These are phyloP conservation scores for Cenopis cana DNA, from an alignment of 2,888 invertebrate genomes.

Conservation along the genomic window DNA sequence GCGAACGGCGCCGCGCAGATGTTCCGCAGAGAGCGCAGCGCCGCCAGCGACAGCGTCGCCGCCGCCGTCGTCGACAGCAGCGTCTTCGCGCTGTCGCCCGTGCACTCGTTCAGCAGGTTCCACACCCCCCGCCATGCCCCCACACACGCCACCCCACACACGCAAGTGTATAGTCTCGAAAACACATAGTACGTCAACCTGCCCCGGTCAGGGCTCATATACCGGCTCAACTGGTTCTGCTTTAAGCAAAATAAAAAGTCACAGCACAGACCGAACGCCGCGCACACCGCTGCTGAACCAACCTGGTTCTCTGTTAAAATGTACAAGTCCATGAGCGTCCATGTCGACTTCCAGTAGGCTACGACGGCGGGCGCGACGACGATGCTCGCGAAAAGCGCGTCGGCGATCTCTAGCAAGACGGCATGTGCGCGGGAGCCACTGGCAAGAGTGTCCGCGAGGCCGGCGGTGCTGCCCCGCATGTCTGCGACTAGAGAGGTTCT, in stretches of 20 bases:
- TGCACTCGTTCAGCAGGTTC: constrained; percentile 90
- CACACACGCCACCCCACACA: constrained; percentile 92
- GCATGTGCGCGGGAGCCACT: constrained; percentile 79
- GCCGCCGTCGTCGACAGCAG: constrained; percentile 87
- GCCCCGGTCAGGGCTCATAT: constrained; percentile 87
- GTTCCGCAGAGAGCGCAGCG: constrained; percentile 90
- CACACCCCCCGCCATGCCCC: constrained; percentile 96
- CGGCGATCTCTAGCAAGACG: constrained; percentile 87
- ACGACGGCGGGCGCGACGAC: constrained; percentile 93
- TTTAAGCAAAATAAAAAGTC: constrained; percentile 88
- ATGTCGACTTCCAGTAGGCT: constrained; percentile 94
- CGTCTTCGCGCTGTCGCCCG: constrained; percentile 85
- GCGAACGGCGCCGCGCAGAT: constrained; percentile 93
- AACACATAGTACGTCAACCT: constrained; percentile 88
- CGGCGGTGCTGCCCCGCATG: constrained; percentile 89
- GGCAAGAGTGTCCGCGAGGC: constrained; percentile 86
- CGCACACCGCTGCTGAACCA: constrained; percentile 88
- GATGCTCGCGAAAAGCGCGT: constrained; percentile 88
- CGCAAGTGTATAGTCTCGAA: constrained; percentile 90
- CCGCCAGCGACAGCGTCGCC: constrained; percentile 88
- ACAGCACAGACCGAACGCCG: constrained; percentile 88
- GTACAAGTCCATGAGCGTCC: constrained; percentile 91
- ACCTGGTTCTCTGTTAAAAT: constrained; percentile 86
- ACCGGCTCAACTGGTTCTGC: constrained; percentile 86
- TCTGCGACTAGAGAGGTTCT: constrained; percentile 66